Percentiles rank a stretch among this genome's conserved stretches.
phyloP scores from a whole-genome alignment of 1,140 invertebrate genomes.

The Drosophila rhopaloa region DNA sequence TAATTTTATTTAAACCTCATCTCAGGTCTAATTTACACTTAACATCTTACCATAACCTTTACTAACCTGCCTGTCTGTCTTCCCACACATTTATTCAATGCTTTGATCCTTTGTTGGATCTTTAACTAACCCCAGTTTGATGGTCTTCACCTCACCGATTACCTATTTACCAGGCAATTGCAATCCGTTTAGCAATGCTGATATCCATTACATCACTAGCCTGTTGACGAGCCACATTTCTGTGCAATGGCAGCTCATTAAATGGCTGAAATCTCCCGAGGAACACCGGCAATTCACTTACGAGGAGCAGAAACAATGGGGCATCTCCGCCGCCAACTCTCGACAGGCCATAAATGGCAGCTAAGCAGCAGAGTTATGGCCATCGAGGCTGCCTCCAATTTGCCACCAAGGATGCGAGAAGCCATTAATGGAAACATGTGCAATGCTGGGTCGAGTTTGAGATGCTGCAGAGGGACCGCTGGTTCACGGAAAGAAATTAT shows the following conservation, averaged over 20 bases:
- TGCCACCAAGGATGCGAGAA: constrained; percentile 70
- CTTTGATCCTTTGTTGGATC: constrained; percentile 11
- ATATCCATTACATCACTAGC: constrained; percentile 16
- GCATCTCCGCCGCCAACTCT: constrained; percentile 17
- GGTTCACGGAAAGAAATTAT: constrained; percentile 10
- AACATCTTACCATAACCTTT: not conserved
- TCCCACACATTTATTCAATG: constrained; percentile 7
- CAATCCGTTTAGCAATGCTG: constrained; percentile 14
- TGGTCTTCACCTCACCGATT: constrained; percentile 12
- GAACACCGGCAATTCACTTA: constrained; percentile 36
- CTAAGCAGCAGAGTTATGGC: constrained; percentile 75
- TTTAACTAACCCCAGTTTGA: constrained; percentile 10
- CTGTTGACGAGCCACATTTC: constrained; percentile 21
- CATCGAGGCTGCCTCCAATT: constrained; percentile 71
- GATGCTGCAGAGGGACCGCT: constrained; percentile 24
- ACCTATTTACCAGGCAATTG: constrained; percentile 33
- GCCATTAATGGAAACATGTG: constrained; percentile 78
- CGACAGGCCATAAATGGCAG: constrained; percentile 70
- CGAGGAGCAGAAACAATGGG: constrained; percentile 50
- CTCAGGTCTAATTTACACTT: not conserved
- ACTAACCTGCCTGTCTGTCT: not conserved
- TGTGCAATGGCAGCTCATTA: constrained; percentile 47
- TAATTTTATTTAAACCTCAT: too few species aligned
- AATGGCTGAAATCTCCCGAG: constrained; percentile 34
- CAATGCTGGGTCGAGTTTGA: constrained; percentile 40